A percentile compares a stretch with the other conserved stretches of the same genome.
phyloP scores from a whole-genome alignment of 2,888 invertebrate species.

The Philhelius pedissequus region DNA sequence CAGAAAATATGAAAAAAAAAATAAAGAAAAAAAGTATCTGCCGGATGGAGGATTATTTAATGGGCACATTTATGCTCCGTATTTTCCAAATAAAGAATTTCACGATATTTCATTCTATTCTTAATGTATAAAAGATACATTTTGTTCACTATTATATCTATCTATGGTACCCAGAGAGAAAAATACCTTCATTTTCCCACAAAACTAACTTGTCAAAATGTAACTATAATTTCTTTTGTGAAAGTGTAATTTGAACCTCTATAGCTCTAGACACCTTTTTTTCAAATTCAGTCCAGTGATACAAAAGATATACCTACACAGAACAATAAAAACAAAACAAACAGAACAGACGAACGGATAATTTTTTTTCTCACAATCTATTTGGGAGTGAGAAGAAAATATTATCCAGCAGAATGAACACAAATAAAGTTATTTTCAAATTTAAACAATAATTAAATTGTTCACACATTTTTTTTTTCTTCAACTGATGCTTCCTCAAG shows the following conservation, averaged over 20 bases:
- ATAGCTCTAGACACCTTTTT: neutral
- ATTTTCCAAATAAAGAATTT: neutral
- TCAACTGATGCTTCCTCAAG: neutral
- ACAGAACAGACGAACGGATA: neutral
- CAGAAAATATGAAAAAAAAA: neutral
- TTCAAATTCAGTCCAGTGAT: neutral
- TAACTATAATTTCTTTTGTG: slow-evolving; percentile 27
- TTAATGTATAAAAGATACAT: slow-evolving; percentile 12
- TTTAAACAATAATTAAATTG: slow-evolving; percentile 49
- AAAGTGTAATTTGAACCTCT: slow-evolving; percentile 26
- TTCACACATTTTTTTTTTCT: slow-evolving; percentile 45
- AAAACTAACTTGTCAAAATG: slow-evolving; percentile 26
- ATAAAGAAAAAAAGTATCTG: neutral
- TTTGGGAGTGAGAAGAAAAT: slow-evolving; percentile 1
- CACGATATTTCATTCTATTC: neutral
- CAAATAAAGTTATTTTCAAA: slow-evolving; percentile 49
- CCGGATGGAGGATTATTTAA: slow-evolving; percentile 25
- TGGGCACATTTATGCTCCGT: slow-evolving; percentile 7
- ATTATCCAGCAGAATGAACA: neutral
- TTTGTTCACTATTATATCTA: neutral
- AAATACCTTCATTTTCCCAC: slow-evolving; percentile 32
- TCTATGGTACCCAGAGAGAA: neutral
- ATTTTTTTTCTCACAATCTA: slow-evolving; percentile 12
- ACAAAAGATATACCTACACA: slow-evolving; percentile 16
- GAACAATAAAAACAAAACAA: slow-evolving; percentile 13